Conservation (phyloP, 2,888 invertebrate species). For the Euphydryas editha region DNA sequence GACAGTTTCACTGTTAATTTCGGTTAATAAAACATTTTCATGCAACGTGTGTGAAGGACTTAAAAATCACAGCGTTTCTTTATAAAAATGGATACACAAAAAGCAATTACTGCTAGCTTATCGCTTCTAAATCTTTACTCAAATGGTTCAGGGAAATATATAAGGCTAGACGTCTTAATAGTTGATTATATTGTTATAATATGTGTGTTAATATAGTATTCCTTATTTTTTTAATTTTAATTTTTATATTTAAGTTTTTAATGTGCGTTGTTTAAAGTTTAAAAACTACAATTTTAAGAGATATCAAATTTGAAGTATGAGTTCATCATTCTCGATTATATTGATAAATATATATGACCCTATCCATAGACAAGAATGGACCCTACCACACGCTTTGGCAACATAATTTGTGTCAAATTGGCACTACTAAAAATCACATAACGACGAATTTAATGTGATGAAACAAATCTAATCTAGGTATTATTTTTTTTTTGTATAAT, state of each 20-base stretch:
- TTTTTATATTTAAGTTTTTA: not conserved
- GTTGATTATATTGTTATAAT: no score
- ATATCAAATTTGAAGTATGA: no score
- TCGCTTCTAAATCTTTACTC: constrained; percentile 21
- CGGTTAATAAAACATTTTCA: not conserved
- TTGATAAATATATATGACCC: no score
- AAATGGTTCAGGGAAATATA: constrained; percentile 18
- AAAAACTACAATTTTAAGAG: no score
- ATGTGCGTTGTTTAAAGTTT: not conserved
- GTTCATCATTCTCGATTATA: no score
- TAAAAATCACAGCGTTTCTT: constrained; percentile 11
- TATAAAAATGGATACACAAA: constrained; percentile 29
- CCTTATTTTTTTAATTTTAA: not conserved
- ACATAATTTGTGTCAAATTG: no score
- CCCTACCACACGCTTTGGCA: no score
- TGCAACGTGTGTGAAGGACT: constrained; percentile 5
- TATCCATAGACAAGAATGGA: no score
- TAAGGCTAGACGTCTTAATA: constrained; percentile 1
- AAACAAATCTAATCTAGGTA: not conserved
- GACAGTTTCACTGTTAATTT: no score
- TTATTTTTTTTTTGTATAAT: not conserved
- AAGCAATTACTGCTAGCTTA: constrained; percentile 20
- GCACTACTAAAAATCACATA: not conserved
- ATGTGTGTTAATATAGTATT: not conserved
- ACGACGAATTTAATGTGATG: not conserved